Evolutionary conservation across 2,113 vertebrate species (phyloP), one percentile per base, ranked within the genome.

Genomic region (Harpagus bidentatus): DNA sequence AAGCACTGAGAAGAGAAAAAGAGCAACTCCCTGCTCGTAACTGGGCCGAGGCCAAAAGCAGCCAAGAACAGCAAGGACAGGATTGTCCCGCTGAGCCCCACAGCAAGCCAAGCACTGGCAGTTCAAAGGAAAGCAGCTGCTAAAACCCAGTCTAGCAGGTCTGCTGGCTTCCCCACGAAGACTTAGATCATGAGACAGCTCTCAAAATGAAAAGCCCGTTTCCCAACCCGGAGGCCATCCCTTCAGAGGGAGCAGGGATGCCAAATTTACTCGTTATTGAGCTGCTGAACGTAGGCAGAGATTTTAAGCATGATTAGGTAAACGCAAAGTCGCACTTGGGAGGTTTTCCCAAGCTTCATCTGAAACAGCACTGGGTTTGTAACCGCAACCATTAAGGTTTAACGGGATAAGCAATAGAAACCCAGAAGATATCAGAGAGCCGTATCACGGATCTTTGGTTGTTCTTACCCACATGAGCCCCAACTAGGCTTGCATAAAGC

Each of bases 391-490:
- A 1, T 32, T 59, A n/a, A 34, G 6, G 21, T 76, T 61, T 40
- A 53, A 43, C 2, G 1, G 61, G 55, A 52, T 16, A 16, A 66
- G 45, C 34, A 40, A 32, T 4, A 13, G 19, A 76, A 82, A 34
- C 7, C 45, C 29, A n/a, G 40, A 38, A 47, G 62, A 21, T 38
- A 25, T 45, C 38, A 16, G 29, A 45, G 61, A 5, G 8, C 36
- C 3, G 0, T 3, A 32, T 31, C 3, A 4, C 4, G 0, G 18
- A 45, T 29, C 18, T 67, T 29, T 7, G 29, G 38, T 14, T 29
- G 34, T 11, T 53, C 38, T 29, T 38, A 82, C 38, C 53, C 13
- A 26, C 26, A 10, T 11, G 1, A 45, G 17, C n/a, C 42, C 25
- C n/a, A 45, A 2, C 26, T 2, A 25, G 69, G 34, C 34, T 87